These are phyloP conservation scores for Micromussa lordhowensis DNA, from an alignment of 92 coral and sea anemone species.

Conservation along the genomic window DNA sequence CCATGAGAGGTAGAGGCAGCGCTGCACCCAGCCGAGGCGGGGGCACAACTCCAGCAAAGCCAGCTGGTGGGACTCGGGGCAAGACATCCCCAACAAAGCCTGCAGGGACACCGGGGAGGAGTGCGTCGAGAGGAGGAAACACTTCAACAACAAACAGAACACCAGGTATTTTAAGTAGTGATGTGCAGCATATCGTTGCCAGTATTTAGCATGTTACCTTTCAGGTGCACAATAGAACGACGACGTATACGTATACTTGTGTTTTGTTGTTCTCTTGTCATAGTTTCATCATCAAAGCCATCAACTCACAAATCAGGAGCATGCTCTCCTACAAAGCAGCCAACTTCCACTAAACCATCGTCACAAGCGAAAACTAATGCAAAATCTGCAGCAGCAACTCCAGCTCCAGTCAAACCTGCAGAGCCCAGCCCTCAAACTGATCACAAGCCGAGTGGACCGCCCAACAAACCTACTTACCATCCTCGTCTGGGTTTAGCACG, in stretches of 20 bases:
- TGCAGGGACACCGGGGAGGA: conserved; percentile 58
- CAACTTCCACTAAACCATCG: conserved; percentile 56
- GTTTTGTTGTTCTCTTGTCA: not conserved
- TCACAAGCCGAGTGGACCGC: conserved; percentile 82
- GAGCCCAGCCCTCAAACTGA: conserved; percentile 54
- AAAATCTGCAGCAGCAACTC: conserved; percentile 38
- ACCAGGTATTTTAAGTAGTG: conserved; percentile 22
- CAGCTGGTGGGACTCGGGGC: conserved; percentile 54
- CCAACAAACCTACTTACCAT: conserved; percentile 87
- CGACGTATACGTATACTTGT: not conserved
- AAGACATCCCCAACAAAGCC: conserved; percentile 74
- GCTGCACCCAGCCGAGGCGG: conserved; percentile 49
- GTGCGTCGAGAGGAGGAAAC: conserved; percentile 48
- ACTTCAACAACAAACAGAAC: conserved; percentile 25
- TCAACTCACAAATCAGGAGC: conserved; percentile 70
- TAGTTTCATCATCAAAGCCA: conserved; percentile 61
- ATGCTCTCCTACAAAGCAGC: conserved; percentile 64
- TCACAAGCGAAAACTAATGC: conserved; percentile 48
- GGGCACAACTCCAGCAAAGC: conserved; percentile 20
- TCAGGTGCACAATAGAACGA: not conserved
- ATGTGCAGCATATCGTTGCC: not conserved
- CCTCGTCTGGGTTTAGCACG: conserved; percentile 95
- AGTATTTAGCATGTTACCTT: not conserved
- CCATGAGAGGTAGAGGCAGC: conserved; percentile 54
- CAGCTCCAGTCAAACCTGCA: conserved; percentile 46